Evolutionary conservation across 2,113 vertebrate species (phyloP).

Genomic region (Polypterus senegalus): DNA sequence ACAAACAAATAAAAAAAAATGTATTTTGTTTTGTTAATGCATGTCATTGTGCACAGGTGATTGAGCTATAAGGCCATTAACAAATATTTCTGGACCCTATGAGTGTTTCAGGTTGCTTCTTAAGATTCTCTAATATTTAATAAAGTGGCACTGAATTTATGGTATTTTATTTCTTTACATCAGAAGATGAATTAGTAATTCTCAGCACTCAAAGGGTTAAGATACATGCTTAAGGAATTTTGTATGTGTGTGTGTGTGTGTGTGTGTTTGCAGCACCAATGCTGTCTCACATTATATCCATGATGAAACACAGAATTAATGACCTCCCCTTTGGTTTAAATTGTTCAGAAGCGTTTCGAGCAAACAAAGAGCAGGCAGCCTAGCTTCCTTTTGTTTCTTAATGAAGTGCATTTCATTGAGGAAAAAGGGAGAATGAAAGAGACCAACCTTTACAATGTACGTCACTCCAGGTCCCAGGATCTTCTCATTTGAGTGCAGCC

Average conservation of each 20-base stretch:
- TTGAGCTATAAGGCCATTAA: no score
- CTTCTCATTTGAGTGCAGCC: slow-evolving; percentile 84
- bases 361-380: slow-evolving; percentile 29
- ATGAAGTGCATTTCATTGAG: slow-evolving; percentile 30
- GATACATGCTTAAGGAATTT: neutral
- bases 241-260: no score
- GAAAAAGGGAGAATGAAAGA: slow-evolving; percentile 37
- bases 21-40: no score
- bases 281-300: neutral
- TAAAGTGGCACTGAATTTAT: no score
- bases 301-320: neutral
- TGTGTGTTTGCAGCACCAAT: neutral
- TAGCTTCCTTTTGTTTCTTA: slow-evolving; percentile 16
- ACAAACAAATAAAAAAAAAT: no score
- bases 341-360: neutral
- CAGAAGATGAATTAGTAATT: neutral
- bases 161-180: no score
- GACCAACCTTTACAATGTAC: slow-evolving; percentile 91
- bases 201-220: neutral
- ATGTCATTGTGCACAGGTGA: no score
- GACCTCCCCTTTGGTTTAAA: neutral
- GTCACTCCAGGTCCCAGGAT: slow-evolving; percentile 92
- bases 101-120: no score
- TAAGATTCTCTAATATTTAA: no score
- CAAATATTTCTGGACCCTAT: no score